Percentiles rank a stretch among this genome's conserved stretches.
These are phyloP conservation scores for Silurus aristotelis DNA, from an alignment of 2,797 vertebrate species.

Conservation along the genomic window DNA sequence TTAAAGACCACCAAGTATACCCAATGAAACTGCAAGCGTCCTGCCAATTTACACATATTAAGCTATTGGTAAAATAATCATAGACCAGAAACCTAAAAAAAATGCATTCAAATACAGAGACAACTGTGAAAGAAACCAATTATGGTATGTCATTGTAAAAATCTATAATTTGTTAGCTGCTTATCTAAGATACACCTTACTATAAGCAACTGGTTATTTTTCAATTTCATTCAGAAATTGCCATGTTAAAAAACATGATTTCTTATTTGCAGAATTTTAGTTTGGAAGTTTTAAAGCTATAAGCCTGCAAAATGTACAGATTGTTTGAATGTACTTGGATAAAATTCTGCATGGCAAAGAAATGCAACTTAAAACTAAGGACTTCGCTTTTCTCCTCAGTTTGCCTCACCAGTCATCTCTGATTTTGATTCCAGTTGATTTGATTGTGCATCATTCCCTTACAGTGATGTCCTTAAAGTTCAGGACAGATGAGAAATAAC, in stretches of 20 bases:
- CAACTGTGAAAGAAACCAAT: not conserved
- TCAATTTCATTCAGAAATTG: slow-evolving; percentile 48
- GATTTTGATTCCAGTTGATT: slow-evolving; percentile 53
- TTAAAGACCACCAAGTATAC: not conserved
- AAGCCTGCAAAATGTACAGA: not conserved
- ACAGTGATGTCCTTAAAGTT: slow-evolving; percentile 39
- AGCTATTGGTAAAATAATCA: not conserved
- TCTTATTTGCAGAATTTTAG: slow-evolving; percentile 33
- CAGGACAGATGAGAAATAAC: slow-evolving; percentile 35
- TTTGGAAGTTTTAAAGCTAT: not conserved
- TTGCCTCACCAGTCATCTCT: slow-evolving; percentile 47
- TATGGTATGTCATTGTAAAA: not conserved
- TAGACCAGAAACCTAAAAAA: not conserved
- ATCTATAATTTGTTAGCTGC: not conserved
- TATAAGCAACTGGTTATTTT: not conserved
- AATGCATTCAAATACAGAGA: not conserved
- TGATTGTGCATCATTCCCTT: not conserved
- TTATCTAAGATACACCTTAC: not conserved
- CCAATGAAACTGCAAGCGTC: not conserved
- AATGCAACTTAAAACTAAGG: not conserved
- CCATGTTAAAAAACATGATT: slow-evolving; percentile 59
- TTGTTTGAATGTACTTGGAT: slow-evolving; percentile 31
- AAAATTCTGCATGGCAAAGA: not conserved
- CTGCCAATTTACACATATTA: not conserved
- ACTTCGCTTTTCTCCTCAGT: slow-evolving; percentile 31